A percentile compares a stretch with the other conserved stretches of the same genome.
phyloP scores from a whole-genome alignment of 2,888 invertebrate genomes.

The Acronicta leporina region DNA sequence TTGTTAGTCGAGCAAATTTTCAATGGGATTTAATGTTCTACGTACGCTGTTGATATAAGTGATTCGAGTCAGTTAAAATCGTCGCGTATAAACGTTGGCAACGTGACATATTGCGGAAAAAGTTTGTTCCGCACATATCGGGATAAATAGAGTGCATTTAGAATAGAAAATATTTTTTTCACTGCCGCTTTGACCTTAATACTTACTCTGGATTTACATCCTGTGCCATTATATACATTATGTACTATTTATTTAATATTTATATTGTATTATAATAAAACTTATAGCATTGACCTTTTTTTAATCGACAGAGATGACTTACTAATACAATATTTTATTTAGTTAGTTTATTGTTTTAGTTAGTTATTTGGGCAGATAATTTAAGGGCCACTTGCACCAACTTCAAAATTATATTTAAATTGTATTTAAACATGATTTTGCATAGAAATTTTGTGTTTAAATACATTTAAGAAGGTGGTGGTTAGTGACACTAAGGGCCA shows the following conservation, averaged over 20 bases:
- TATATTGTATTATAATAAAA: conserved; percentile 27
- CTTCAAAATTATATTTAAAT: too few relatives aligned
- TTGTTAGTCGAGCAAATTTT: conserved; percentile 61
- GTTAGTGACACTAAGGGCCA: too few relatives aligned
- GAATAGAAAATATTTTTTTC: conserved; percentile 24
- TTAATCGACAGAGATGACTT: conserved; percentile 30
- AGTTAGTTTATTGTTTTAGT: too few relatives aligned
- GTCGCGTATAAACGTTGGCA: conserved; percentile 10
- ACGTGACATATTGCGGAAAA: conserved; percentile 8
- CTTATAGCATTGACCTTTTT: too few relatives aligned
- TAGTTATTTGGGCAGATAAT: too few relatives aligned
- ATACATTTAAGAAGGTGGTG: too few relatives aligned
- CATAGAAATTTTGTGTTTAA: too few relatives aligned
- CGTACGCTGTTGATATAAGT: conserved; percentile 37
- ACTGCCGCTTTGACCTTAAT: conserved; percentile 27
- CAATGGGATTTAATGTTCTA: conserved; percentile 51
- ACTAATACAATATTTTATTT: too few relatives aligned
- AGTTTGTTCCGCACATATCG: conserved; percentile 28
- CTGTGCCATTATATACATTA: conserved; percentile 19
- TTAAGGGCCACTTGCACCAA: too few relatives aligned
- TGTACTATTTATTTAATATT: conserved; percentile 26
- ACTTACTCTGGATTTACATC: conserved; percentile 32
- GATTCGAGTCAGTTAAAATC: conserved; percentile 26
- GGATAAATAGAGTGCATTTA: conserved; percentile 22
- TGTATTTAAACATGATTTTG: too few relatives aligned